Evolutionary conservation across 2,113 vertebrate genomes (phyloP), one percentile per base, ranked within the genome.

Genomic region (Otolemur garnettii): DNA sequence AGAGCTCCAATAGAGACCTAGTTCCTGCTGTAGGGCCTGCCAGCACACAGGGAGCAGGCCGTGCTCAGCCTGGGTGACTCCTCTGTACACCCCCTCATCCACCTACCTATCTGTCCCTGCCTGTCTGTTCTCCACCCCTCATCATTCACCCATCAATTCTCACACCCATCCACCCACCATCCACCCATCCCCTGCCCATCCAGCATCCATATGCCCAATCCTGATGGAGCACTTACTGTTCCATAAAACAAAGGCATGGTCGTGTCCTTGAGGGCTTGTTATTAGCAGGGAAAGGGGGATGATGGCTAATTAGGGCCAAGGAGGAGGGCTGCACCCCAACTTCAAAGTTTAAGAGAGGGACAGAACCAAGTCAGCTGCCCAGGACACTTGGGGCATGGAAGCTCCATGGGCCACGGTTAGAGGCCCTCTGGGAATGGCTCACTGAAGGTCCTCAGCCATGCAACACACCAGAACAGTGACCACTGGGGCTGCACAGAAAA

Each of bases 11-110:
- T 95, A 97, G 95, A 98, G 57, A 14, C 88, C 72, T 71, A 99
- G 98, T 55, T 99, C 98, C 7, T 98, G 98, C 55, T 98, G 97
- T 50, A 99, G 95, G 45, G 75, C 96, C 99, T 99, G 89, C 8
- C 21, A 94, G 85, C 74, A 82, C 69, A 69, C 14, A 60, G 59
- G 35, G 77, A 26, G 9, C 45, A 6, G 1, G 12, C n/a, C 33
- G 66, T 75, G 64, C 38, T 68, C 33, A 19, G 57, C 35, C 26
- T 12, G 21, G 71, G 60, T 60, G 72, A 38, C 28, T 22, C 24
- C 30, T 35, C 80, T 35, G 26, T 33, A n/a, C 45, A n/a, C 5
- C 33, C 38, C 38, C 38, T 4, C 81, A n/a, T 42, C 50, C 11
- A 3, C 7, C n/a, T 24, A 55, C 30, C 35, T 22, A 33, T 9